Base-by-base conservation (phyloP, 2,888 invertebrate genomes). In the Byasa hedistus region DNA sequence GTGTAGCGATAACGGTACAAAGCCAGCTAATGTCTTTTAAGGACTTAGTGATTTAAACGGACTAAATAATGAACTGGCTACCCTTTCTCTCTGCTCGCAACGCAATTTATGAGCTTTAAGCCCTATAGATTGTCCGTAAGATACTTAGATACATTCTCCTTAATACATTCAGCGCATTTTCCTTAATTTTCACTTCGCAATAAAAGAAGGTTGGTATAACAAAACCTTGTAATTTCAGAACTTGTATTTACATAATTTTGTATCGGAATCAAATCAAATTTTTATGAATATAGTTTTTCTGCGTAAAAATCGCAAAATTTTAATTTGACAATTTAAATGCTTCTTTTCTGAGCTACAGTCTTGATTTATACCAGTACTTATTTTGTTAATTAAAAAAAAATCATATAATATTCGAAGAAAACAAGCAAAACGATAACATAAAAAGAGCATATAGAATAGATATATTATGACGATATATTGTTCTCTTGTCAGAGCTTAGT, bases 1-100 rank as follows among this genome's bases (percentile, higher is more conserved):
- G 87, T 87, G 81, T 81, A 77, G 79, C 84, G 90, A 91, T 91
- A 89, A 85, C 87, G 84, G 75, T 85, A 89, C 91, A 91, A 91
- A 91, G 91, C 88, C 80, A 83, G 84, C 89, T 91, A 91, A 92
- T 91, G 87, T 91, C 86, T 88, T 91, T 92, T 90, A 91, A 90
- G 91, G 91, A 91, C 92, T 91, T 91, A 90, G 91, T 84, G 89
- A 91, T 91, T 92, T 92, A 91, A 92, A 91, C 90, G 87, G 92
- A 91, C 91, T 92, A 87, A 86, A 89, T 91, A 90, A 92, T 91
- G 90, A 90, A 87, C 82, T 81, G 70, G 77, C 84, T 87, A 89
- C 91, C 91, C 90, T 88, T 88, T 82, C 79, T 75, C 78, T 74
- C 70, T 71, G 75, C 78, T 79, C 75, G 76, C 77, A 72, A 76